Base-by-base conservation (phyloP, 1,140 invertebrate genomes). In the Agraylea sexmaculata region DNA sequence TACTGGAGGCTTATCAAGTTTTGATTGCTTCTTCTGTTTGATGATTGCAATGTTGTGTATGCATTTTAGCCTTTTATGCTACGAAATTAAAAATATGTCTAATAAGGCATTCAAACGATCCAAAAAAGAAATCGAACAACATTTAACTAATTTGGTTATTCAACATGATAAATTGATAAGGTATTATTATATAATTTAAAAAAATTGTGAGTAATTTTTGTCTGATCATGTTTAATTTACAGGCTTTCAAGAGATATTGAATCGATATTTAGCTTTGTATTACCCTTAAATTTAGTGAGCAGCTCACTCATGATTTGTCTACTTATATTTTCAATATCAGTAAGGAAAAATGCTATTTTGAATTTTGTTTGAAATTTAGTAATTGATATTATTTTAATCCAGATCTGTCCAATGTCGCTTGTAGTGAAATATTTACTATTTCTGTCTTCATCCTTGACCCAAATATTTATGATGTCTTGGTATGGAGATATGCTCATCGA, bases 251-350 rank as follows among this genome's bases (percentile, higher is more conserved):
- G 25, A 43, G 32, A 43, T 17, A 35, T 47, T 2, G 42, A 47
- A 33, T 11, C 33, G 5, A 21, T 44, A 6, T 44, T 43, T 12
- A 30, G 37, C 16, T 34, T 41, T 10, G 28, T 43, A 8, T 33
- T 47, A 17, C 29, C 44, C n/a, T 17, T 44, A 19, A 47, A 41
- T 25, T 27, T 47, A 1, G 30, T 42, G 3, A 12, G 22, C 5
- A 47, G 42, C 27, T 47, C 46, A 6, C 20, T 47, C n/a, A 42
- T 39, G 42, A 43, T 47, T 6, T 47, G 46, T 15, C 11, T 47
- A 4, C 28, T 43, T 12, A 28, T 35, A 16, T 47, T 47, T 34
- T 47, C 46, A 6, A 37, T 44, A 23, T 41, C 46, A 17, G 46
- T 44, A 27, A 32, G 29, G 27, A 33, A 18, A 18, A 16, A 8